A percentile compares a stretch with the other conserved stretches of the same genome.
Conservation (phyloP, 2,113 vertebrate species). For the Ammodytes marinus region DNA sequence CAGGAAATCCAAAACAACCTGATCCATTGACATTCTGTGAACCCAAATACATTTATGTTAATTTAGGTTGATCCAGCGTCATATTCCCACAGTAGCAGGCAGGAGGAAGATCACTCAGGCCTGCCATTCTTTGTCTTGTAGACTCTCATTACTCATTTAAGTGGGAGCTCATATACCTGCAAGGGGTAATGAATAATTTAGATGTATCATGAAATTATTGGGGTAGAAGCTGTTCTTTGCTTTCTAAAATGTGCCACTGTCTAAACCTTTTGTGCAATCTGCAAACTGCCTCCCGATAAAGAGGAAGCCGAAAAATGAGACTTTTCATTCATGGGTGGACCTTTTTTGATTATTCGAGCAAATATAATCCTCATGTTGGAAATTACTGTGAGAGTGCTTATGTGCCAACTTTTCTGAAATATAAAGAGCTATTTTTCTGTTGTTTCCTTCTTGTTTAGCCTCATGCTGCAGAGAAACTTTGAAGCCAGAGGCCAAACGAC, state of each 20-base stretch:
- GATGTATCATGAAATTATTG: slow-evolving; percentile 66
- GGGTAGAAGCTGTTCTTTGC: slow-evolving; percentile 57
- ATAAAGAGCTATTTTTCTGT: slow-evolving; percentile 17
- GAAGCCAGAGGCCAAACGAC: slow-evolving; percentile 28
- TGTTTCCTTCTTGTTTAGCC: slow-evolving; percentile 8
- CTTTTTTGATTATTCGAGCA: slow-evolving; percentile 1
- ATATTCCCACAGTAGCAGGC: slow-evolving; percentile 19
- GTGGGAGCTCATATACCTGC: slow-evolving; percentile 65
- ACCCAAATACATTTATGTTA: slow-evolving; percentile 33
- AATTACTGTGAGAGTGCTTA: slow-evolving; percentile 11
- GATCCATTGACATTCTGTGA: slow-evolving; percentile 4
- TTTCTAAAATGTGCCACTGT: too few relatives aligned
- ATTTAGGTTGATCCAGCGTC: slow-evolving; percentile 28
- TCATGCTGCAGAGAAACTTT: slow-evolving; percentile 18
- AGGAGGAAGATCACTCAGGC: slow-evolving; percentile 51
- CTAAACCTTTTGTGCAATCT: too few relatives aligned
- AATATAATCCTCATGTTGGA: background rate
- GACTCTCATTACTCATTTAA: slow-evolving; percentile 70
- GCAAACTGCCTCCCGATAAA: slow-evolving; percentile 18
- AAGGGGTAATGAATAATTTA: slow-evolving; percentile 74
- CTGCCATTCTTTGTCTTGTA: slow-evolving; percentile 64
- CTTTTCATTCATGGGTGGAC: slow-evolving; percentile 4
- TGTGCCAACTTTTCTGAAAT: slow-evolving; percentile 20
- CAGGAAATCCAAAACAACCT: slow-evolving; percentile 5
- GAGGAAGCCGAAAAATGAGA: slow-evolving; percentile 14